Evolutionary conservation across 2,888 invertebrate species (phyloP), one percentile per base, ranked within the genome.

Genomic region (Serripes groenlandicus): DNA sequence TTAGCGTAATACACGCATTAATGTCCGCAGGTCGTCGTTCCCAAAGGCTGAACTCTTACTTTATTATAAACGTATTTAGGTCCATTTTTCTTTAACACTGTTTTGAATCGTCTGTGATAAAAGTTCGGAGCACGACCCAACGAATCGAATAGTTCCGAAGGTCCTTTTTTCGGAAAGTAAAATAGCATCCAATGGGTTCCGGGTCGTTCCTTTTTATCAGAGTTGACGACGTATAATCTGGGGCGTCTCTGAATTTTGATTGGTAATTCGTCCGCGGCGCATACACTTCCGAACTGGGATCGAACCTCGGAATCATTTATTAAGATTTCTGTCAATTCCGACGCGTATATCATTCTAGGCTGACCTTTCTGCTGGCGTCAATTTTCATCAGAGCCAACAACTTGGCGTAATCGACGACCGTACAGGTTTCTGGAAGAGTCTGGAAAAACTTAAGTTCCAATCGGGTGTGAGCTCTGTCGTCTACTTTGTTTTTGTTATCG

Each of bases 371-470:
- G 30, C n/a, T n/a, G n/a, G n/a, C n/a, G n/a, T n/a, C n/a, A n/a
- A n/a, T n/a, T n/a, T n/a, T n/a, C n/a, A n/a, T n/a, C n/a, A n/a
- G n/a, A n/a, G n/a, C n/a, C n/a, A n/a, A n/a, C n/a, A n/a, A n/a
- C n/a, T n/a, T n/a, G n/a, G 26, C 49, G 49, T 49, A 49, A 49
- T 15, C 49, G 49, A 49, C 18, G 49, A 49, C 49, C 49, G 49
- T 49, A 49, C 49, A 49, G 49, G 49, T 18, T 15, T 18, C 18
- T 9, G 49, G 49, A 15, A 49, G 32, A n/a, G n/a, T n/a, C n/a
- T n/a, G n/a, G n/a, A 34, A 30, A 28, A 75, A 75, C 26, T 75
- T 75, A 0, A 75, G 54, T 37, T 75, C 75, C 34, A 75, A 28
- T 15, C 75, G 66, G 1, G 75, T 75, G 42, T 75, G 68, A 32